Percentiles rank a stretch among this genome's conserved stretches.
Evolutionary conservation across 2,113 vertebrate genomes (phyloP).

Genomic region (Neolamprologus fasciatus): DNA sequence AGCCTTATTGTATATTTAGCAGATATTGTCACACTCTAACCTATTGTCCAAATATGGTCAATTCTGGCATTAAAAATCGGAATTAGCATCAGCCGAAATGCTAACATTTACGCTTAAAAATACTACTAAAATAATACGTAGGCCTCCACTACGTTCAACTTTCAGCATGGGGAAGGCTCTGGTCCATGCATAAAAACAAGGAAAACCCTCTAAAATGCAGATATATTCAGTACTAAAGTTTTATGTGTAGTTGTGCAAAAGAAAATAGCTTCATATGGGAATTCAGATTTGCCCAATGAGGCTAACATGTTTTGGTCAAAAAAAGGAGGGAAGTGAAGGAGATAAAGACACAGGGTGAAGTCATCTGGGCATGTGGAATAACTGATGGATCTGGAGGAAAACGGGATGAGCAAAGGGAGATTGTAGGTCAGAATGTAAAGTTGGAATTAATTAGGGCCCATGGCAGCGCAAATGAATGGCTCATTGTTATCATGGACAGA

Average conservation of each 20-base stretch:
- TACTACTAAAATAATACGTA: neutral
- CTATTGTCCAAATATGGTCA: neutral
- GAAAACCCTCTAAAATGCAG: neutral
- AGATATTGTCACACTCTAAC: neutral
- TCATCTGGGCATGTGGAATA: neutral
- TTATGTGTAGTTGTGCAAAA: neutral
- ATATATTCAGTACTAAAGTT: neutral
- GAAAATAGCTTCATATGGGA: neutral
- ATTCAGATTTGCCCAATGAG: neutral
- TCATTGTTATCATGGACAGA: slow-evolving; percentile 52
- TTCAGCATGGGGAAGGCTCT: neutral
- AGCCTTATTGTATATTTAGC: neutral
- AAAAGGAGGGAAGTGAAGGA: neutral
- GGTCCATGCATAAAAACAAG: neutral
- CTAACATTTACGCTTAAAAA: neutral
- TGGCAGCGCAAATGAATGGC: slow-evolving; percentile 40
- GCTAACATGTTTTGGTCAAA: neutral
- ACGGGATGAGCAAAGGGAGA: slow-evolving; percentile 15
- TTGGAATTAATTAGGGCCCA: slow-evolving; percentile 58
- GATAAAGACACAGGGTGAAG: neutral
- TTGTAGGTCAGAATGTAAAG: slow-evolving; percentile 62
- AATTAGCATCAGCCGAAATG: neutral
- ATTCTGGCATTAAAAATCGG: neutral
- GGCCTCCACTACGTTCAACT: neutral
- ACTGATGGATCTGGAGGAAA: slow-evolving; percentile 1